phyloP scores from a whole-genome alignment of 2,888 invertebrate species.

The Andrena haemorrhoa region DNA sequence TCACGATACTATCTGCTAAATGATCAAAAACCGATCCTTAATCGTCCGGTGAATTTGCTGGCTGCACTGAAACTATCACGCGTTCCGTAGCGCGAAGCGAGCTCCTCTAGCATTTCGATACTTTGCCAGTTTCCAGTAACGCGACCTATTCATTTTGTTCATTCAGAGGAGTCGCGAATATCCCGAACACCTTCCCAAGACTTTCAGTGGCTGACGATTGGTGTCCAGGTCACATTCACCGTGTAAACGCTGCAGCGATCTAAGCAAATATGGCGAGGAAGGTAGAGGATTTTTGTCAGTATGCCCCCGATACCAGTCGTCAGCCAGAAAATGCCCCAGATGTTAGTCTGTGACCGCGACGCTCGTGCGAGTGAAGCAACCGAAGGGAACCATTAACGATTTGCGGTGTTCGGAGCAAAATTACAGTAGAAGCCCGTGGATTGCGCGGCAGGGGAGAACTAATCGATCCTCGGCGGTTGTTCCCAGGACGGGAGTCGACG shows the following conservation, averaged over 20 bases:
- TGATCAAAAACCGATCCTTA: not conserved
- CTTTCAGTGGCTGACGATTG: not conserved
- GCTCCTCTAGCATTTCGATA: not conserved
- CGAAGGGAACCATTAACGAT: slow-evolving; percentile 39
- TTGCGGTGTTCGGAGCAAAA: slow-evolving; percentile 2
- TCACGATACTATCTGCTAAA: not conserved
- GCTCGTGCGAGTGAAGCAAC: slow-evolving; percentile 1
- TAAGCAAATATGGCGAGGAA: not conserved
- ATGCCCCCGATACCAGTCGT: not conserved
- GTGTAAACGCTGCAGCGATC: not conserved
- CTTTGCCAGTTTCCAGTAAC: not conserved
- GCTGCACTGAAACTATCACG: too few species aligned
- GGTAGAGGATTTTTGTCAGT: too few species aligned
- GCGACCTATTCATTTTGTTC: not conserved
- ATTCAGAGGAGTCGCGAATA: not conserved
- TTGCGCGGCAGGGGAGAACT: not conserved
- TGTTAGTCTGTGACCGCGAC: not conserved
- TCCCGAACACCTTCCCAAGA: not conserved
- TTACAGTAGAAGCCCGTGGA: not conserved
- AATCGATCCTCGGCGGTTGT: slow-evolving; percentile 56
- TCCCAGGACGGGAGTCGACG: slow-evolving; percentile 82
- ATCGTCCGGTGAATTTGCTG: slow-evolving; percentile 6
- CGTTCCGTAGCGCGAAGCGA: not conserved
- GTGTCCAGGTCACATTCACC: not conserved
- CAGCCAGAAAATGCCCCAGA: not conserved